phyloP scores from a whole-genome alignment of 2,888 invertebrate species.

The Scaptomyza flava region DNA sequence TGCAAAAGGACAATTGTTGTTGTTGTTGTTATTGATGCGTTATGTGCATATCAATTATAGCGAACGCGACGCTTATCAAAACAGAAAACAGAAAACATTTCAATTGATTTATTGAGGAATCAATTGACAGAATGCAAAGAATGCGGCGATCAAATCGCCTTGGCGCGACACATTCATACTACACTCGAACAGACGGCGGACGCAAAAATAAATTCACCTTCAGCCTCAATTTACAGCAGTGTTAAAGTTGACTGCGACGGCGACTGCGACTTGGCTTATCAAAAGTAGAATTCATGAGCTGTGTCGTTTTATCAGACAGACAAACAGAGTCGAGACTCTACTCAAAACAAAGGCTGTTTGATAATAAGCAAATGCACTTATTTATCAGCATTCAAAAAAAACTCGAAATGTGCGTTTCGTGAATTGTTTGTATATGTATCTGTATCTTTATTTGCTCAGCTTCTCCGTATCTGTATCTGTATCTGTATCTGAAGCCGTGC shows the following conservation, averaged over 20 bases:
- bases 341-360: conserved; percentile 35
- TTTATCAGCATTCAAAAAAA: conserved; percentile 6
- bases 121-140: conserved; percentile 64
- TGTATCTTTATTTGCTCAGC: neutral
- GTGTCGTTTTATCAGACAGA: conserved; percentile 42
- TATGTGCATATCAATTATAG: conserved; percentile 51
- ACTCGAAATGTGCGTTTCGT: neutral
- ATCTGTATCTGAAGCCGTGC: conserved; percentile 21
- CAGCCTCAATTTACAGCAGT: conserved; percentile 65
- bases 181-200: neutral
- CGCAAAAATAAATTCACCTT: conserved; percentile 58
- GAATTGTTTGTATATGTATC: conserved; percentile 11
- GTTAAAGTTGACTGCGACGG: neutral
- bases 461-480: conserved; percentile 2
- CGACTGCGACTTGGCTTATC: conserved; percentile 38
- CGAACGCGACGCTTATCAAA: conserved; percentile 48
- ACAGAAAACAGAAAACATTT: conserved; percentile 25
- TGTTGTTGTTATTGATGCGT: conserved; percentile 13
- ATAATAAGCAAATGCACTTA: conserved; percentile 29
- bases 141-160: conserved; percentile 56
- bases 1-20: conserved; percentile 51
- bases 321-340: conserved; percentile 1
- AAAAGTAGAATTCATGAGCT: conserved; percentile 18
- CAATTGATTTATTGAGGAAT: conserved; percentile 72
- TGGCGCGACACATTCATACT: conserved; percentile 28